phyloP scores from a whole-genome alignment of 2,888 invertebrate species.

The Drosophila subsilvestris region DNA sequence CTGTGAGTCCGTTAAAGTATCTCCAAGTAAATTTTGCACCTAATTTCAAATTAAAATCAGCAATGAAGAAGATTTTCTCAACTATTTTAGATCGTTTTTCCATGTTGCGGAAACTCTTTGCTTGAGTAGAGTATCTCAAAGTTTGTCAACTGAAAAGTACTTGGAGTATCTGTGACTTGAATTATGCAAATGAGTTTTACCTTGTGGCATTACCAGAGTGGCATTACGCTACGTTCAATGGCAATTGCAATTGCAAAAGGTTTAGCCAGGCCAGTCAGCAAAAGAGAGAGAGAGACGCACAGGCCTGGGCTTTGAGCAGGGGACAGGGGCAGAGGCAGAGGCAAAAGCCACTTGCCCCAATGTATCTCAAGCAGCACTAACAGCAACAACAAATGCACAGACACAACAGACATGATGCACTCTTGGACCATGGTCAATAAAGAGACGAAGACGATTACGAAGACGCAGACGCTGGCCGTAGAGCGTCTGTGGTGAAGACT shows the following conservation, averaged over 20 bases:
- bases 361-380: conserved; percentile 50
- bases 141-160: background rate
- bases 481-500: conserved; percentile 24
- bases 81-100: too few species aligned
- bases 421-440: conserved; percentile 48
- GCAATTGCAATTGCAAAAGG: conserved; percentile 32
- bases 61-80: too few species aligned
- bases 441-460: conserved; percentile 16
- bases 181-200: conserved; percentile 53
- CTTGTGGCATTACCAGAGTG: conserved; percentile 5
- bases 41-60: too few species aligned
- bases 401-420: conserved; percentile 43
- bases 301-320: conserved; percentile 1
- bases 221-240: conserved; percentile 34
- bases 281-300: conserved; percentile 6
- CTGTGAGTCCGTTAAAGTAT: too few species aligned
- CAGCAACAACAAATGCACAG: conserved; percentile 45
- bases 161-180: conserved; percentile 31
- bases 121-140: background rate
- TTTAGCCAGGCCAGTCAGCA: background rate
- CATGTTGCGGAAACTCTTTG: background rate
- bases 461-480: conserved; percentile 3
- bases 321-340: conserved; percentile 8
- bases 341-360: conserved; percentile 34
- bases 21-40: too few species aligned